Percentiles rank a stretch among this genome's conserved stretches.
phyloP scores from a whole-genome alignment of 1,140 invertebrate genomes.

The Stenopsyche tienmushanensis region DNA sequence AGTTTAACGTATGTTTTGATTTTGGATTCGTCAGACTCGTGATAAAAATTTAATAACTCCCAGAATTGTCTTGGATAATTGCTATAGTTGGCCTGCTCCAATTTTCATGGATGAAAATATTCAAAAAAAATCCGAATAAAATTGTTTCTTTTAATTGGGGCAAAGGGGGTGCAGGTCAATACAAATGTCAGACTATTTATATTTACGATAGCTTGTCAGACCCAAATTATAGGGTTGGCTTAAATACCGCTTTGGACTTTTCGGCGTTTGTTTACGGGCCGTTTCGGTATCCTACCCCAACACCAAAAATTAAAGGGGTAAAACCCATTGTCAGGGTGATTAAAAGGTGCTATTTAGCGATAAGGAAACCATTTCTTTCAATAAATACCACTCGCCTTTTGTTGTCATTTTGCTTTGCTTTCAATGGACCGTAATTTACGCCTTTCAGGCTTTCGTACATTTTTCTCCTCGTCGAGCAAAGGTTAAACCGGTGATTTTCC shows the following conservation, averaged over 20 bases:
- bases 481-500: neutral
- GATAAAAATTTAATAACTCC: too few species aligned
- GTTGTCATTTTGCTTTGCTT: conserved; percentile 12
- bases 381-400: conserved; percentile 24
- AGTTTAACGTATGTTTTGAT: too few species aligned
- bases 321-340: conserved; percentile 13
- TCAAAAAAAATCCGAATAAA: too few species aligned
- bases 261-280: conserved; percentile 22
- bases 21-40: too few species aligned
- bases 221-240: conserved; percentile 10
- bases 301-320: conserved; percentile 4
- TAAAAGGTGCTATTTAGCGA: conserved; percentile 25
- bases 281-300: neutral
- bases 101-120: too few species aligned
- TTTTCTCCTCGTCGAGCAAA: neutral
- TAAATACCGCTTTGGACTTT: conserved; percentile 23
- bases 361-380: conserved; percentile 31
- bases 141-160: too few species aligned
- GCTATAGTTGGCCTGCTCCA: too few species aligned
- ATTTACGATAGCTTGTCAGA: conserved; percentile 15
- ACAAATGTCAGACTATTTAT: conserved; percentile 20
- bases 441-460: neutral
- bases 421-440: conserved; percentile 21
- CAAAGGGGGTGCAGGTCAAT: conserved; percentile 10
- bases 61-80: too few species aligned